Evolutionary conservation across 2,797 vertebrate genomes (phyloP).

Genomic region (Phalloptychus januarius): DNA sequence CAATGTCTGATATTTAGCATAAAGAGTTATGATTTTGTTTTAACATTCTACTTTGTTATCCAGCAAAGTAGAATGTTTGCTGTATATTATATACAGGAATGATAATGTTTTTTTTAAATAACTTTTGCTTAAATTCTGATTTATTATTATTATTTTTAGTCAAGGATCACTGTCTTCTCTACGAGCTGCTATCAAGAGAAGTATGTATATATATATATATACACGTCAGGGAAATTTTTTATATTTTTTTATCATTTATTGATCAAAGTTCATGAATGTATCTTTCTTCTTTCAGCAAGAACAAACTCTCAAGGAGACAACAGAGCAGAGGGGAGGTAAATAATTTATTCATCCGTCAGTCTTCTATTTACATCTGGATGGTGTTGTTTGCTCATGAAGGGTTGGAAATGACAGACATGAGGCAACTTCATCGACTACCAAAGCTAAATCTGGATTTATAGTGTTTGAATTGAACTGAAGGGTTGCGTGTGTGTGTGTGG

Average conservation of each 20-base stretch:
- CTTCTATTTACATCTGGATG: background rate
- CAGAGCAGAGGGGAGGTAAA: slow-evolving; percentile 89
- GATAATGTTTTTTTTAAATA: background rate
- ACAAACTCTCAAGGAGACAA: slow-evolving; percentile 82
- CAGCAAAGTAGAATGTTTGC: no score
- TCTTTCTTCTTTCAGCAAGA: slow-evolving; percentile 72
- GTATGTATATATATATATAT: slow-evolving; percentile 58
- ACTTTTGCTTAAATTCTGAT: slow-evolving; percentile 4
- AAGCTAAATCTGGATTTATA: background rate
- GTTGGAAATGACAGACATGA: background rate
- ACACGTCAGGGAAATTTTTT: background rate
- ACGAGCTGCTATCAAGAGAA: slow-evolving; percentile 92
- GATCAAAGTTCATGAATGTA: background rate
- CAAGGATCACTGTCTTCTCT: slow-evolving; percentile 90
- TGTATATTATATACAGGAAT: no score
- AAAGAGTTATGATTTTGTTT: background rate
- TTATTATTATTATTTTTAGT: slow-evolving; percentile 72
- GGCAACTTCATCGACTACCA: background rate
- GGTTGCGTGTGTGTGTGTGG: background rate
- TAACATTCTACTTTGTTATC: background rate
- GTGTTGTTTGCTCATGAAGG: background rate
- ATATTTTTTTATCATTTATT: background rate
- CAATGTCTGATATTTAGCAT: background rate
- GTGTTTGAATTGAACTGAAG: background rate
- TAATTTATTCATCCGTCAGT: background rate